Evolutionary conservation across 2,113 vertebrate species (phyloP).

Genomic region (Neomonachus schauinslandi): DNA sequence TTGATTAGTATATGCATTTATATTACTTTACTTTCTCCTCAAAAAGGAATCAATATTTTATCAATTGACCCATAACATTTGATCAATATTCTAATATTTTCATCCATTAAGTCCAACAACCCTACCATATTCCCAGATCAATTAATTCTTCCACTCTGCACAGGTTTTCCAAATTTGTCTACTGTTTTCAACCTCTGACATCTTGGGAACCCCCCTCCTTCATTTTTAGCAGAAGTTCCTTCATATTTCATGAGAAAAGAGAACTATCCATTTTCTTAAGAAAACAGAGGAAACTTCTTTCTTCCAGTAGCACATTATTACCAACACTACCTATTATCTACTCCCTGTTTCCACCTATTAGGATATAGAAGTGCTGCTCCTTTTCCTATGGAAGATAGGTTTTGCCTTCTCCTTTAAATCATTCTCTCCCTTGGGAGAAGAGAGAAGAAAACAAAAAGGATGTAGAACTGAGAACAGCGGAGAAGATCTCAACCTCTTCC

Average conservation of each 20-base stretch:
- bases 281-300: background rate
- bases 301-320: background rate
- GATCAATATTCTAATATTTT: background rate
- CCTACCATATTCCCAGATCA: background rate
- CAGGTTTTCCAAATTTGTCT: background rate
- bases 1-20: background rate
- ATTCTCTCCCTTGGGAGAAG: background rate
- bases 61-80: background rate
- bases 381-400: background rate
- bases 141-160: background rate
- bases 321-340: background rate
- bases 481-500: background rate
- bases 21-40: background rate
- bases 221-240: background rate
- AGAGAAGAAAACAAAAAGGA: background rate
- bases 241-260: background rate
- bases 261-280: background rate
- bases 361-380: background rate
- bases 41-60: background rate
- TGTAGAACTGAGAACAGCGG: background rate
- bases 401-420: background rate
- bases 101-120: background rate
- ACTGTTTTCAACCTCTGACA: background rate
- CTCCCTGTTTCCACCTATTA: background rate
- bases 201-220: background rate